Evolutionary conservation across 2,888 invertebrate genomes (phyloP), one percentile per base, ranked within the genome.

Genomic region (Steromphala cineraria): DNA sequence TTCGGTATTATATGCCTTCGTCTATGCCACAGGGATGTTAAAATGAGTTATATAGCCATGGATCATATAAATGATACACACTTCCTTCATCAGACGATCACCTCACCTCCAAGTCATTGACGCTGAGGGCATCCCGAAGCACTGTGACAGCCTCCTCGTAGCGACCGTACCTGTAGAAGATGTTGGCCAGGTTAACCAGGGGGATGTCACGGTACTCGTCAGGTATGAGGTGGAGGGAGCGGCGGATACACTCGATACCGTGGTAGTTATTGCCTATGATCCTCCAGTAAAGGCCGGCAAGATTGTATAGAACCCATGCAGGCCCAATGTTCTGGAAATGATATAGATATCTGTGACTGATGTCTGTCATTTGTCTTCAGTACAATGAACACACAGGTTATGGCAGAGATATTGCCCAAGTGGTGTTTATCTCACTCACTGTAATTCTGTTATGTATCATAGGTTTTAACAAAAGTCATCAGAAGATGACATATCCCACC

Each of bases 201-300:
- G 96, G 95, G 0, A 96, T 94, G 90, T 96, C 96, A 15, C 94
- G 94, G 86, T 95, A 95, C 83, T 95, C 94, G 3, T 93, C 92
- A 0, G 95, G 95, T 7, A 95, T 95, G n/a, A 94, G 93, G 83
- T 94, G 94, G 40, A 95, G 94, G 0, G 96, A 95, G 10, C 95
- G 93, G 62, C 96, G 94, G 7, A 96, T 94, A 91, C 97, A 97
- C 87, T 96, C 95, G 8, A 96, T 92, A 0, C 96, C 96, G 90
- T 96, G 96, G 74, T 94, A 94, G 52, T 95, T 95, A 90, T 96
- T 96, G 7, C 96, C 95, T 3, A 96, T 94, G 0, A 96, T 95
- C 10, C 97, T 95, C 97, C 97, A 97, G 92, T 97, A 96, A 21
- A 97, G 93, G 0, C 96, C 96, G 0, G 97, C 96, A 56, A 97